A percentile compares a stretch with the other conserved stretches of the same genome.
Conservation (phyloP, 2,888 invertebrate species). For the Cotesia congregata region DNA sequence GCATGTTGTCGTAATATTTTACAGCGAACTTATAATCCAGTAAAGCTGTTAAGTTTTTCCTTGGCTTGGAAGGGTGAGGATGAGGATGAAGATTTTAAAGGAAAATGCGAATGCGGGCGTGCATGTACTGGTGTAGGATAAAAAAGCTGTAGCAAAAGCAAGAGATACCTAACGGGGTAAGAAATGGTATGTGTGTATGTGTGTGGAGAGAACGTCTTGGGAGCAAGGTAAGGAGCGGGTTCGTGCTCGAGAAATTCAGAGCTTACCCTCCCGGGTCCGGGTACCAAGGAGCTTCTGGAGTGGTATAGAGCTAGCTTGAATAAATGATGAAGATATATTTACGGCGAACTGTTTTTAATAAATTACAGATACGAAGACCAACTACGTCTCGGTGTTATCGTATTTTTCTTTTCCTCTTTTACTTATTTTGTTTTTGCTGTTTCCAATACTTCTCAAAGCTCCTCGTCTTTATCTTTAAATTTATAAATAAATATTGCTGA, state of each 20-base stretch:
- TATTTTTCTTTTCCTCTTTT: slow-evolving; percentile 33
- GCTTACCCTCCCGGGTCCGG: slow-evolving; percentile 53
- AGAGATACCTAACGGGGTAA: slow-evolving; percentile 45
- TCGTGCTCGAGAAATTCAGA: slow-evolving; percentile 56
- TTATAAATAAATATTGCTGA: not conserved
- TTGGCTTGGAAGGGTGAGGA: slow-evolving; percentile 2
- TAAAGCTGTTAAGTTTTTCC: not conserved
- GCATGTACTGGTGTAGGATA: slow-evolving; percentile 23
- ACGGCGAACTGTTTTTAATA: slow-evolving; percentile 70
- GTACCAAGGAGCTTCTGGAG: slow-evolving; percentile 38
- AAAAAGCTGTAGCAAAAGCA: slow-evolving; percentile 46
- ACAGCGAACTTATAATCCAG: slow-evolving; percentile 6
- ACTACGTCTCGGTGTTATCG: slow-evolving; percentile 37
- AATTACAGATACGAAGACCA: slow-evolving; percentile 68
- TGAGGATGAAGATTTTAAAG: not conserved
- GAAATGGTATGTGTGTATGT: slow-evolving; percentile 5
- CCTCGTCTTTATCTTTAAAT: not conserved
- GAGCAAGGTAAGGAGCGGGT: slow-evolving; percentile 30
- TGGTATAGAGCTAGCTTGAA: slow-evolving; percentile 61
- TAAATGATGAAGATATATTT: slow-evolving; percentile 70
- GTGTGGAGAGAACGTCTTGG: slow-evolving; percentile 31
- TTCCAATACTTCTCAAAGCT: slow-evolving; percentile 12
- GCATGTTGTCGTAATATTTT: slow-evolving; percentile 8
- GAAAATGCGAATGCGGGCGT: not conserved
- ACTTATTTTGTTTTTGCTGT: slow-evolving; percentile 6